These are phyloP conservation scores for Apaloderma vittatum DNA, from an alignment of 2,113 vertebrate species.

Conservation along the genomic window DNA sequence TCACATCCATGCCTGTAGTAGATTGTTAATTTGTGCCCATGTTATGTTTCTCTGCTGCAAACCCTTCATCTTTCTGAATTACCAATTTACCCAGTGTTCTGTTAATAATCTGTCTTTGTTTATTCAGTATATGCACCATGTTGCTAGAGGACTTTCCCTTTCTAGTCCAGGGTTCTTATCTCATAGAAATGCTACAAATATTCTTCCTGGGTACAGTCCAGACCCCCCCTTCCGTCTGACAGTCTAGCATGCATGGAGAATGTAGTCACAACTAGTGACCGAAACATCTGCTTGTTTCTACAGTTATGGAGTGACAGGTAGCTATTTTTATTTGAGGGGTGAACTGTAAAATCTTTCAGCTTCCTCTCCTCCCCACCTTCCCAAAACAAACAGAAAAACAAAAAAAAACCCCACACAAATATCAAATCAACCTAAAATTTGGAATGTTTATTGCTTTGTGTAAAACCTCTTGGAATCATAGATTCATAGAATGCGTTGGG, in stretches of 20 bases:
- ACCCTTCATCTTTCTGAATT: neutral
- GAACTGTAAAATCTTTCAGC: neutral
- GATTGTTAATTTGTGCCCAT: neutral
- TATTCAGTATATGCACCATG: neutral
- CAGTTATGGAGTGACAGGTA: neutral
- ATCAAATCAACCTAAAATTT: neutral
- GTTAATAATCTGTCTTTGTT: neutral
- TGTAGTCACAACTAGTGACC: neutral
- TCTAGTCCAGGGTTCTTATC: neutral
- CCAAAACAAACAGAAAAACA: neutral
- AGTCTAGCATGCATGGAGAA: neutral
- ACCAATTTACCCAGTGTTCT: neutral
- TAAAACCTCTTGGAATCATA: neutral
- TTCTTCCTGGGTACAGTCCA: neutral
- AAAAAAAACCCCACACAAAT: too few relatives aligned
- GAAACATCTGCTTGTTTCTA: neutral
- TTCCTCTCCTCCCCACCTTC: fast-evolving
- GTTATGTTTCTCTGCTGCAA: neutral
- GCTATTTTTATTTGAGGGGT: neutral
- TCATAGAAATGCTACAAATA: neutral
- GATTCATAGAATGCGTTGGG: too few relatives aligned
- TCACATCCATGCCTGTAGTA: neutral
- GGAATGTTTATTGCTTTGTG: neutral
- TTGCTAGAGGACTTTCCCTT: neutral
- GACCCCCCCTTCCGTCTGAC: neutral